Evolutionary conservation across 2,888 invertebrate species (phyloP), one percentile per base, ranked within the genome.

Genomic region (Limnephilus lunatus): DNA sequence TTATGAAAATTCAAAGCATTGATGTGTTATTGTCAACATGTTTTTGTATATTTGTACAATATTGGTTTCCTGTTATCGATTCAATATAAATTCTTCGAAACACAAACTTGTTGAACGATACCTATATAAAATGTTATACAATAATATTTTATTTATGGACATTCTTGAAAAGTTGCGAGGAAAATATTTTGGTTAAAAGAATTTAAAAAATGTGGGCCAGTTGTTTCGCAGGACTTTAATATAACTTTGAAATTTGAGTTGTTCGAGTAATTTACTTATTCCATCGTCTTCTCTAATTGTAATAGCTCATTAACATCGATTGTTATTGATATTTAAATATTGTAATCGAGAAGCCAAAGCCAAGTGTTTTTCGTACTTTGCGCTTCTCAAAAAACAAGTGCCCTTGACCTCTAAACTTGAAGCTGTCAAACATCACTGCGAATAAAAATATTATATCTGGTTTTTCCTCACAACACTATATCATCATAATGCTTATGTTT

Each of bases 11-110:
- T 30, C 80, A 80, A 80, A 89, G 53, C 68, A 68, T 31, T 15
- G 5, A 68, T 68, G 32, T 88, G 68, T 89, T 89, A 35, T 89
- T 89, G 88, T 89, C 88, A 89, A 89, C 88, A 89, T 80, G 88
- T 89, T 89, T 30, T 80, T 80, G 80, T 89, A 80, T 81, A 35
- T 32, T 32, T 80, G 32, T 81, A n/a, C 39, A 12, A 53, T 53
- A 53, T 30, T 30, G 88, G 88, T 80, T 89, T 89, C 88, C 88
- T 89, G 88, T 89, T 89, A 32, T 87, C 19, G 31, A 39, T 85
- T 39, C 4, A 85, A 68, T 68, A 68, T 25, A 68, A 68, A 68
- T 68, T 68, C 25, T 68, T 68, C 25, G 53, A 68, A 68, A 68
- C 68, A 68, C 25, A 68, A 68, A 68, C 68, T 68, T 68, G 68